These are phyloP conservation scores for Enteromius argenteus DNA, from an alignment of 2,797 vertebrate species.

Conservation along the genomic window DNA sequence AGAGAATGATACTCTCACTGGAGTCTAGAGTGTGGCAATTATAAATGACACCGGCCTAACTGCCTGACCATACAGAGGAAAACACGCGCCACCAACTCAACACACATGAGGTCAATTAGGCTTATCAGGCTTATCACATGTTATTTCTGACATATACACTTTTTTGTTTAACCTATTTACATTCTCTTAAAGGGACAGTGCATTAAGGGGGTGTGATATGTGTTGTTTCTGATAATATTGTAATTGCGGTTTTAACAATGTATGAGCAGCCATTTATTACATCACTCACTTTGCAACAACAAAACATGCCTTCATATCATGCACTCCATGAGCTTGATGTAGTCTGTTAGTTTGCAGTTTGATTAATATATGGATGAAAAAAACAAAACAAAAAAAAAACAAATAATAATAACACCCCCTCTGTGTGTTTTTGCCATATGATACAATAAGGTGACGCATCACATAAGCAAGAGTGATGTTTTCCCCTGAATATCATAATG, in stretches of 20 bases:
- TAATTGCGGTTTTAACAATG: background rate
- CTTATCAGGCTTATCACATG: background rate
- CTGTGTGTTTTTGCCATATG: background rate
- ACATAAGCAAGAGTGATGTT: background rate
- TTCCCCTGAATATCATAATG: background rate
- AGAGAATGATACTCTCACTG: conserved; percentile 51
- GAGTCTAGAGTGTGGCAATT: conserved; percentile 52
- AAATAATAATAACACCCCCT: background rate
- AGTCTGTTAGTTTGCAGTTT: background rate
- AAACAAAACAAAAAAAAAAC: too few relatives aligned
- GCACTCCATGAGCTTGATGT: background rate
- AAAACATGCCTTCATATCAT: background rate
- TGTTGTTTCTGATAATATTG: background rate
- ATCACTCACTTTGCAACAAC: background rate
- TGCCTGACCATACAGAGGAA: conserved; percentile 37
- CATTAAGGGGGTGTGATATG: background rate
- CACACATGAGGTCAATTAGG: background rate
- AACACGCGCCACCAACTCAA: conserved; percentile 9
- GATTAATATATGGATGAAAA: too few relatives aligned
- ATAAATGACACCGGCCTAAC: conserved; percentile 44
- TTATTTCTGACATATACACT: background rate
- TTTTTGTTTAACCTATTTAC: conserved; percentile 3
- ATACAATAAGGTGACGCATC: background rate
- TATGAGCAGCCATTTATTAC: background rate
- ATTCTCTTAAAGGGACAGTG: background rate